A percentile compares a stretch with the other conserved stretches of the same genome.
Evolutionary conservation across 2,888 invertebrate genomes (phyloP).

Genomic region (Adela reaumurella): DNA sequence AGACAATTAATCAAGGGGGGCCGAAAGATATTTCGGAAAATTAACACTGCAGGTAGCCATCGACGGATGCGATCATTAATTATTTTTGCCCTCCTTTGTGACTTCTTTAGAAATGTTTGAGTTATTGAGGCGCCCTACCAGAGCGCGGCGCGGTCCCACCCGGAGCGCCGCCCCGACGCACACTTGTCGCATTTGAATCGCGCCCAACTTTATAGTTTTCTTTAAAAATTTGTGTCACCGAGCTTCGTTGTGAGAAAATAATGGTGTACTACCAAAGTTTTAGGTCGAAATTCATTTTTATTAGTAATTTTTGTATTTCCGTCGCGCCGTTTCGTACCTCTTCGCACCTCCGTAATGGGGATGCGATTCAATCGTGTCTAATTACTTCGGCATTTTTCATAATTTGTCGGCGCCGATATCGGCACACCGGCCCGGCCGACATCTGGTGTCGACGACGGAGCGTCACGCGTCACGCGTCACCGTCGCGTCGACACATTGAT

Average conservation of each 20-base stretch:
- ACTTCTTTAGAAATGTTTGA: background rate
- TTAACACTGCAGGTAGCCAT: constrained; percentile 2
- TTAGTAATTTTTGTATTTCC: no score
- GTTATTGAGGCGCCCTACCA: background rate
- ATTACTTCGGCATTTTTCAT: background rate
- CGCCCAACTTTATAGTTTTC: no score
- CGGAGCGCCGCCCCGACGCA: no score
- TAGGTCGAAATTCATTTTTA: no score
- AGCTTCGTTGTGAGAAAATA: no score
- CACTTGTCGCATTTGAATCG: no score
- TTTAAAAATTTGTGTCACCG: no score
- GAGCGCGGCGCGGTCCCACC: no score
- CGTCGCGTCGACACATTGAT: constrained; percentile 41
- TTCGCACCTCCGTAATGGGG: no score
- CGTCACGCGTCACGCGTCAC: constrained; percentile 9
- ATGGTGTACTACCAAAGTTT: no score
- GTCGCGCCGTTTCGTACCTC: no score
- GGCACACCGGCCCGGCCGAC: constrained; percentile 22
- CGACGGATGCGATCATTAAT: background rate
- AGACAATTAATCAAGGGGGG: constrained; percentile 7
- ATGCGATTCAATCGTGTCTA: background rate
- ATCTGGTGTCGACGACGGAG: constrained; percentile 30
- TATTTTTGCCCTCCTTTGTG: background rate
- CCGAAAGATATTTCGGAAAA: constrained; percentile 5
- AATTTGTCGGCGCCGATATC: background rate